Evolutionary conservation across 1,140 invertebrate species (phyloP), one percentile per base, ranked within the genome.

Genomic region (Protaetia brevitarsis): DNA sequence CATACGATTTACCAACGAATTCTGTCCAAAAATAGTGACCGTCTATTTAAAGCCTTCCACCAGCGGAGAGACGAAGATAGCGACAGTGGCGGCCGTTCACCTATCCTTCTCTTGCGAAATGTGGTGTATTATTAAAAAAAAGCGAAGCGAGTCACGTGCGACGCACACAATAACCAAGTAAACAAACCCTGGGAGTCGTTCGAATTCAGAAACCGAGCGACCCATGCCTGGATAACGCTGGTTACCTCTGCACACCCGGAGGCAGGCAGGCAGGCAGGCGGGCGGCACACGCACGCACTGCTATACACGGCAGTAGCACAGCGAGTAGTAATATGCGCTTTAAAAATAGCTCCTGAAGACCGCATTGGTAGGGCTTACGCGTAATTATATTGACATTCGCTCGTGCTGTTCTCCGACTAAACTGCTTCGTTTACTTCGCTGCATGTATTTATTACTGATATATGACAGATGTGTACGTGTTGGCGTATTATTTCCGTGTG

Each of bases 211-310:
- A 51, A 51, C n/a, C n/a, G n/a, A n/a, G n/a, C 41, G 41, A 51
- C 41, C 41, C 41, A 51, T 51, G 41, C 41, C 41, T 51, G 41
- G 41, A 51, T n/a, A n/a, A 23, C 41, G 41, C 41, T 51, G 41
- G 41, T 51, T 51, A 51, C 41, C 41, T 51, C 41, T 51, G 41
- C 41, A 51, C 41, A 51, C n/a, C n/a, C n/a, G n/a, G n/a, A n/a
- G n/a, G n/a, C n/a, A n/a, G n/a, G n/a, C n/a, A n/a, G n/a, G n/a
- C n/a, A n/a, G n/a, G n/a, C n/a, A n/a, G n/a, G n/a, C n/a, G n/a
- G n/a, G n/a, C n/a, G n/a, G n/a, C n/a, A n/a, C n/a, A n/a, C n/a
- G n/a, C n/a, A n/a, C n/a, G n/a, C n/a, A n/a, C n/a, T n/a, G n/a
- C n/a, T n/a, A n/a, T n/a, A n/a, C n/a, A n/a, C n/a, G n/a, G n/a